Base-by-base conservation (phyloP, 2,797 vertebrate species). In the Pipistrellus kuhlii region DNA sequence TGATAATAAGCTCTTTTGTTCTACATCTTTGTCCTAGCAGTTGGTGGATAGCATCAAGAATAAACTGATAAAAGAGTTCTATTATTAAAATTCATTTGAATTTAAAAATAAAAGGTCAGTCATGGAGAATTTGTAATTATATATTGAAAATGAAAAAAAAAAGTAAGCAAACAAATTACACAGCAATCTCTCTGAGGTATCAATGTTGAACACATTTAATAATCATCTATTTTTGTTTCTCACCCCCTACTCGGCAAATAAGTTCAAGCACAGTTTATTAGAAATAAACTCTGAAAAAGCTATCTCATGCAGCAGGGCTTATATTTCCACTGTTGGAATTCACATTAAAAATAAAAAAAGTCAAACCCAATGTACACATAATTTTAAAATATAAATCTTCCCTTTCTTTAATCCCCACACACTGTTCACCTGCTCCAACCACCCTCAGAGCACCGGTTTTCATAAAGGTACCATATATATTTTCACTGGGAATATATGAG, bases 81-180 rank as follows among this genome's bases (percentile, higher is more conserved):
- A 32, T 88, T 82, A 75, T 81, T 89, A 88, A 85, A 81, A 91
- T 80, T 75, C 30, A 92, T 75, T 92, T 92, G 81, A 85, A 35
- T 17, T 8, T 44, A 44, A 68, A 25, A 72, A 41, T 6, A 41
- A 72, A 85, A 85, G 48, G 23, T 81, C 30, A 76, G 23, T 18
- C 30, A 44, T 66, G 38, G 73, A 88, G 27, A 78, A 75, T 84
- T 73, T 59, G 38, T 93, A 48, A 88, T 93, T 62, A 12, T 89
- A 71, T 89, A 92, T 55, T 92, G 30, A 81, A 89, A 91, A 66
- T 23, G 6, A 84, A 57, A 73, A 44, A 8, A 44, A 62, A 73
- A 93, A 68, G 30, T 46, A 51, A 27, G 44, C 32, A 81, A 81
- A 76, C 25, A 69, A 80, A 75, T 69, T 92, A 27, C 59, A 85